These are phyloP conservation scores for Eupeodes latifasciatus DNA, from an alignment of 2,888 invertebrate species.

Conservation along the genomic window DNA sequence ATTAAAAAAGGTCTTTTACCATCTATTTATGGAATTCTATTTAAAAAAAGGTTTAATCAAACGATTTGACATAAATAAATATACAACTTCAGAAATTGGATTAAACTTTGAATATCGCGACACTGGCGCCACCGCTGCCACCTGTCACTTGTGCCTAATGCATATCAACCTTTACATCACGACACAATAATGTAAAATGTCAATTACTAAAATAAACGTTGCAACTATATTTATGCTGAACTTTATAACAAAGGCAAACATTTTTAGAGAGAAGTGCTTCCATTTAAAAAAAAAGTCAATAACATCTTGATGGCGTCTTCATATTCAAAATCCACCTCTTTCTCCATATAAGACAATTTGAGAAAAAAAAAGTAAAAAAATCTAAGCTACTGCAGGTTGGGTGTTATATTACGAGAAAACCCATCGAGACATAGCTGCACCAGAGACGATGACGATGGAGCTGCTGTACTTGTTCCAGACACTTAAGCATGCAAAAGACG, in stretches of 20 bases:
- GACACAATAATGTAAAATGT: background rate
- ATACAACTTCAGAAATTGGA: background rate
- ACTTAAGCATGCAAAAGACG: constrained; percentile 52
- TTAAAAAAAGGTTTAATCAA: background rate
- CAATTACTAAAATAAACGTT: constrained; percentile 30
- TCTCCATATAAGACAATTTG: background rate
- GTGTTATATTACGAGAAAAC: constrained; percentile 49
- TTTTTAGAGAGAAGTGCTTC: constrained; percentile 10
- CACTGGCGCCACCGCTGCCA: background rate
- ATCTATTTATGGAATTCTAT: too few relatives aligned
- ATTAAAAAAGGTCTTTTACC: background rate
- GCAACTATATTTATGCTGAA: background rate
- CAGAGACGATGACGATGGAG: background rate
- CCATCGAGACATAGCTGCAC: constrained; percentile 21
- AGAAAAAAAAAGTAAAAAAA: constrained; percentile 19
- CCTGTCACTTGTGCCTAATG: background rate
- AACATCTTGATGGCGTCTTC: constrained; percentile 48
- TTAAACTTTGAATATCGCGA: background rate
- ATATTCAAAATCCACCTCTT: constrained; percentile 19
- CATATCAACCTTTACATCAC: background rate
- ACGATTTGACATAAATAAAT: background rate
- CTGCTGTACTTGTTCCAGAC: constrained; percentile 44
- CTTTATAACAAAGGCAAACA: background rate
- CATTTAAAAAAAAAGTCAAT: constrained; percentile 49
- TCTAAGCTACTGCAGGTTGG: background rate